Percentiles rank a stretch among this genome's conserved stretches.
These are phyloP conservation scores for Ptiloglossa arizonensis DNA, from an alignment of 1,140 invertebrate genomes.

Conservation along the genomic window DNA sequence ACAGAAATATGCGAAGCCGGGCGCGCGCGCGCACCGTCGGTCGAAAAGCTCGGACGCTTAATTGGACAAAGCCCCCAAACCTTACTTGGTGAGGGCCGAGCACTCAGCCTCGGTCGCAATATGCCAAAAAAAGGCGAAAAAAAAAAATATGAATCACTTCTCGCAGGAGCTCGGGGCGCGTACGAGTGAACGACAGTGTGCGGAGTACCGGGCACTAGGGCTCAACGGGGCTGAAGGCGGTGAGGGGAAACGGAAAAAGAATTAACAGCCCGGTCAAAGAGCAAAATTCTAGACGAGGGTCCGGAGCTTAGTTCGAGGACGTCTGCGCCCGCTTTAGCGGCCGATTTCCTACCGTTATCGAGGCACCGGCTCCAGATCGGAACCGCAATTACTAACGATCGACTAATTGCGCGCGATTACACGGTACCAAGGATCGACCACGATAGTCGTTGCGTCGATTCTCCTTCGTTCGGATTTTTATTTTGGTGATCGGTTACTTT, in stretches of 20 bases:
- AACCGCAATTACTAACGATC: background rate
- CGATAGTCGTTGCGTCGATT: too few species aligned
- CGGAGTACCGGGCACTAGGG: background rate
- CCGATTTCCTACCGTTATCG: background rate
- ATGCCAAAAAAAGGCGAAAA: conserved; percentile 75
- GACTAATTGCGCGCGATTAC: conserved; percentile 4
- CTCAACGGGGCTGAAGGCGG: too few species aligned
- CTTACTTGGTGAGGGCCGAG: conserved; percentile 71
- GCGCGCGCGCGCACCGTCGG: conserved; percentile 66
- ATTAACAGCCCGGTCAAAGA: conserved; percentile 62
- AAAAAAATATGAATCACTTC: conserved; percentile 75
- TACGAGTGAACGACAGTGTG: conserved; percentile 52
- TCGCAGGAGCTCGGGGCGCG: conserved; percentile 61
- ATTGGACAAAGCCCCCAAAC: conserved; percentile 81
- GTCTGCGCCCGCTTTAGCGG: conserved; percentile 7
- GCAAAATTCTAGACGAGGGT: conserved; percentile 48
- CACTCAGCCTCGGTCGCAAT: conserved; percentile 75
- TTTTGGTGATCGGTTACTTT: too few species aligned
- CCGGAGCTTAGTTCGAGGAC: conserved; percentile 37
- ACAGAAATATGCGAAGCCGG: conserved; percentile 76
- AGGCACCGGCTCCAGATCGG: background rate
- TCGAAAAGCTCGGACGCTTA: conserved; percentile 79
- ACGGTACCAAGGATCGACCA: too few species aligned
- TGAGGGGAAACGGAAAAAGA: conserved; percentile 43
- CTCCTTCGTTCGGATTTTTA: too few species aligned